These are phyloP conservation scores for Homalodisca vitripennis DNA, from an alignment of 1,140 invertebrate genomes.

Conservation along the genomic window DNA sequence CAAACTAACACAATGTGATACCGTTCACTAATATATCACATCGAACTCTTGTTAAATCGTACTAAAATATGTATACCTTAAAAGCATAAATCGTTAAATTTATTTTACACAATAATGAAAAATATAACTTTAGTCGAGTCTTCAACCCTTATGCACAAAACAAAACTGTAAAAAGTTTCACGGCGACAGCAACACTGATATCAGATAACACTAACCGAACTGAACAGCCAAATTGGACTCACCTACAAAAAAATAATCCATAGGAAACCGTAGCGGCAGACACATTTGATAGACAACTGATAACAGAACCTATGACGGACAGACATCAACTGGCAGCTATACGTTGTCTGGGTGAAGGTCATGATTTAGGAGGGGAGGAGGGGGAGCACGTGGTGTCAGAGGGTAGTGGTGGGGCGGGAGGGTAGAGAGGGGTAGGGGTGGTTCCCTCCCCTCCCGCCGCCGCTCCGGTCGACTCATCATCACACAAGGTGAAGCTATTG, in stretches of 20 bases:
- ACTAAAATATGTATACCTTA: too few species aligned
- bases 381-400: not conserved
- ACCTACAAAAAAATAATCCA: slow-evolving; percentile 18
- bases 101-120: too few species aligned
- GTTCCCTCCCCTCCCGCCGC: not conserved
- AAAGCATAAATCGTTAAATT: too few species aligned
- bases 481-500: slow-evolving; percentile 12
- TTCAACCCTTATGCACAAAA: too few species aligned
- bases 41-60: too few species aligned
- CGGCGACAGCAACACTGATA: too few species aligned
- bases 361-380: not conserved
- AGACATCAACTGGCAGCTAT: slow-evolving; percentile 24
- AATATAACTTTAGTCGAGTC: too few species aligned
- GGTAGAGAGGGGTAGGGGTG: not conserved
- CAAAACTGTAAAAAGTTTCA: too few species aligned
- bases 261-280: slow-evolving; percentile 8
- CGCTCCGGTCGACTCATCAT: not conserved
- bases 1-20: too few species aligned
- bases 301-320: slow-evolving; percentile 8
- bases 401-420: slow-evolving; percentile 2
- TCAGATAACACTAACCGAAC: too few species aligned
- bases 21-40: too few species aligned
- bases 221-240: too few species aligned
- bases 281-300: slow-evolving; percentile 2
- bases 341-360: slow-evolving; percentile 24